Base-by-base conservation (phyloP, 2,888 invertebrate genomes). In the Mimumesa dahlbomi region DNA sequence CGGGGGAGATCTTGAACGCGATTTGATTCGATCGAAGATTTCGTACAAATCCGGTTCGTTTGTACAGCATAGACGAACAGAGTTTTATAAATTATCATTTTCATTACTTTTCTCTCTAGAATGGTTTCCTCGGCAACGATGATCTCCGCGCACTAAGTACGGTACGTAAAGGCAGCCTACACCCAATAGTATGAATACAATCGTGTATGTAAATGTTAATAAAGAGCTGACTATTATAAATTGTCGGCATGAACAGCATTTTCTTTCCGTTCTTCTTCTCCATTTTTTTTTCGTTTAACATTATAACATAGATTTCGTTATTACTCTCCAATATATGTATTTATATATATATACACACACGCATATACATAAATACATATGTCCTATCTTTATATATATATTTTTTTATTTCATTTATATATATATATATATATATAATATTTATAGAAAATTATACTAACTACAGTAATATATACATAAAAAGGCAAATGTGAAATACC, bases 401-500 rank as follows among this genome's bases (percentile, higher is more conserved):
- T 64, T n/a, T n/a, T n/a, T n/a, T n/a, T n/a, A n/a, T n/a, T n/a
- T n/a, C n/a, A n/a, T n/a, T 65, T 63, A 61, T 52, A 73, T 69
- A 59, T 67, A 62, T 62, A 68, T 70, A 46, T 64, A 68, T 77
- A 71, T 79, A 65, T 82, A 78, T 82, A 76, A 65, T 79, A 76
- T 77, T 67, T 85, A 87, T 88, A 87, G 84, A 87, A 89, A 88
- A 89, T 89, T 88, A 86, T 82, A 77, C 86, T 88, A 89, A 82
- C 87, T 89, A 88, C 84, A 85, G 85, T 84, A 76, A 87, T 88
- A 89, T 89, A 82, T 88, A 89, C 87, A 89, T 87, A 85, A 85
- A 87, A 89, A 89, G 89, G 88, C 89, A 89, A 88, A 88, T 85
- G 88, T 88, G 88, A 87, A 86, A 87, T 88, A 88, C 86, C 87